Evolutionary conservation across 2,113 vertebrate genomes (phyloP).

Genomic region (Lynx canadensis): DNA sequence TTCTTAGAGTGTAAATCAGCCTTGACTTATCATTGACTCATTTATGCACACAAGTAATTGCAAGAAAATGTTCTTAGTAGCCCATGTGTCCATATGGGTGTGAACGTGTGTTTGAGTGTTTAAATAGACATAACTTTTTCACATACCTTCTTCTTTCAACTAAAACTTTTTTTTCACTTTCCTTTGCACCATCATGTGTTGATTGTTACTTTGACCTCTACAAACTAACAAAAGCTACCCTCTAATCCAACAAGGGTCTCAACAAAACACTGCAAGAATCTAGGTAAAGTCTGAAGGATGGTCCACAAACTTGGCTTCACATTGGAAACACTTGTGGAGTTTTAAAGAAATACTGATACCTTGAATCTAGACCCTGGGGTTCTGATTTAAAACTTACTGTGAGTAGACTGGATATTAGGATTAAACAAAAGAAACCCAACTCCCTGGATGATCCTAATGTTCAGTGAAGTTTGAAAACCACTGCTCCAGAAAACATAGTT

Average conservation of each 20-base stretch:
- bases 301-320: not conserved
- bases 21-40: not conserved
- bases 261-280: not conserved
- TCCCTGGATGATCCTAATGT: not conserved
- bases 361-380: not conserved
- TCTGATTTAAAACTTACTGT: conserved; percentile 21
- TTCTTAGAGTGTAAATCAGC: not conserved
- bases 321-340: not conserved
- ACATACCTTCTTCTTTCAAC: not conserved
- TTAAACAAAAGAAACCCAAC: not conserved
- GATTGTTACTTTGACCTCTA: not conserved
- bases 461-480: not conserved
- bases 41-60: not conserved
- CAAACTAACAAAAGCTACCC: not conserved
- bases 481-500: not conserved
- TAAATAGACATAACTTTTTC: not conserved
- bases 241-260: not conserved
- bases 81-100: not conserved
- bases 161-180: not conserved
- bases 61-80: not conserved
- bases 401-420: not conserved
- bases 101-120: not conserved
- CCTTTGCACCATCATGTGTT: not conserved
- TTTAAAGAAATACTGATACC: not conserved
- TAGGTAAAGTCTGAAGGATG: not conserved